Evolutionary conservation across 2,888 invertebrate genomes (phyloP).

Genomic region (Catocala nupta): DNA sequence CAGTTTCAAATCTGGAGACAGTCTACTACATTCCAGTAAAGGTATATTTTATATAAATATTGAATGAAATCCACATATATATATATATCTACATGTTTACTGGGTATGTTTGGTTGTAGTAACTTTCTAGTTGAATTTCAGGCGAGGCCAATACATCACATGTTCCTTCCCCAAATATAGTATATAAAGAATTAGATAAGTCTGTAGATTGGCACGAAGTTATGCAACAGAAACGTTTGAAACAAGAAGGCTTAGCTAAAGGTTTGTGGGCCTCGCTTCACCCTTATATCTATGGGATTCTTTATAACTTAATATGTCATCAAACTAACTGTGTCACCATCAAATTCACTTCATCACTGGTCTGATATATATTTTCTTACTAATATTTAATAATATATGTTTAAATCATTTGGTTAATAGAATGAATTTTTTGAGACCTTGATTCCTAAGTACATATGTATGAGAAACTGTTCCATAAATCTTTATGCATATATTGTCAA

Average conservation of each 20-base stretch:
- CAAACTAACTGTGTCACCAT: slow-evolving; percentile 3
- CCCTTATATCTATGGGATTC: slow-evolving; percentile 29
- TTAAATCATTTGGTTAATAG: no score
- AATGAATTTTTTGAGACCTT: no score
- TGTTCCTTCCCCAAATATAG: slow-evolving; percentile 76
- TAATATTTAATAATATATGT: slow-evolving; percentile 4
- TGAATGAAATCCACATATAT: neutral
- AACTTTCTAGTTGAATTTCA: slow-evolving; percentile 73
- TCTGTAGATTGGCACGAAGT: slow-evolving; percentile 84
- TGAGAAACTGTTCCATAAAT: no score
- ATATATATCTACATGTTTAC: neutral
- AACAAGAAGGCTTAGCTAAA: slow-evolving; percentile 76
- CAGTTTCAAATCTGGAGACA: slow-evolving; percentile 74
- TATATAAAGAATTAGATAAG: slow-evolving; percentile 84
- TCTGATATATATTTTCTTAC: slow-evolving; percentile 6
- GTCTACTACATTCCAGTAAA: slow-evolving; percentile 66
- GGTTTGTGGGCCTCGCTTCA: slow-evolving; percentile 81
- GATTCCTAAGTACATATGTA: no score
- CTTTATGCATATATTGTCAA: no score
- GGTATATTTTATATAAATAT: slow-evolving; percentile 51
- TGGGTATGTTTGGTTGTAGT: slow-evolving; percentile 41
- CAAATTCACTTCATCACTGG: neutral
- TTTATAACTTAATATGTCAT: slow-evolving; percentile 18
- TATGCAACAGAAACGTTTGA: slow-evolving; percentile 71
- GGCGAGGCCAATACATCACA: slow-evolving; percentile 74